Percentiles rank a stretch among this genome's conserved stretches.
Conservation (phyloP, 1,140 invertebrate species). For the Cephus cinctus region DNA sequence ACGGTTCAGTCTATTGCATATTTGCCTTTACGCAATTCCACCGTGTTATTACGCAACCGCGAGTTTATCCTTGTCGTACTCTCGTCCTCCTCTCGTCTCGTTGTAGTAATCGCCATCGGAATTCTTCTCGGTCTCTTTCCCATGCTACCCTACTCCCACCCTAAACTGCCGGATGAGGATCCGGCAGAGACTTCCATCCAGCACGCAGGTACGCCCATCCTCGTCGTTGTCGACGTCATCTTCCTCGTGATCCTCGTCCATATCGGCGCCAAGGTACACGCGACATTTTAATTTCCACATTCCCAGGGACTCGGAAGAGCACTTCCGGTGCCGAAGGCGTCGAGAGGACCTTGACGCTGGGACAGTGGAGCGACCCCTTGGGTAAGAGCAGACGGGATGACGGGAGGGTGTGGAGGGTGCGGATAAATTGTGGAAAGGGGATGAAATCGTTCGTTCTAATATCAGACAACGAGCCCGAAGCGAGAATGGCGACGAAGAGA, state of each 20-base stretch:
- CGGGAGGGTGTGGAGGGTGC: neutral
- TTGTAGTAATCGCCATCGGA: neutral
- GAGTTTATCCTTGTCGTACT: slow-evolving; percentile 38
- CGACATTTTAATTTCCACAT: no score
- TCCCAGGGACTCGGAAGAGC: no score
- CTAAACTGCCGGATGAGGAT: no score
- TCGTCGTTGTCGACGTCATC: no score
- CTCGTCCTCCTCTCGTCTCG: no score
- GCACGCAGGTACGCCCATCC: no score
- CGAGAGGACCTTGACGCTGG: no score
- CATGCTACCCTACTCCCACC: no score
- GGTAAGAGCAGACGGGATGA: slow-evolving; percentile 1
- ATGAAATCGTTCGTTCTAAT: slow-evolving; percentile 30
- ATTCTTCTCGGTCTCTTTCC: slow-evolving; percentile 6
- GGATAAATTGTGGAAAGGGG: slow-evolving; percentile 1
- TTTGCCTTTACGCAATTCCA: slow-evolving; percentile 45
- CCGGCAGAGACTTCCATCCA: no score
- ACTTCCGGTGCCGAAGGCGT: no score
- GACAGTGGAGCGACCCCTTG: slow-evolving; percentile 4
- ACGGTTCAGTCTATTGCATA: slow-evolving; percentile 42
- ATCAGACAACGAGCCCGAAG: slow-evolving; percentile 10
- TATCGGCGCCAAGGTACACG: no score
- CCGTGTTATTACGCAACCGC: slow-evolving; percentile 44
- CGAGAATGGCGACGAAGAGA: slow-evolving; percentile 19
- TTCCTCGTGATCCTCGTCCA: no score